phyloP scores from a whole-genome alignment of 2,113 vertebrate species.

The Oreochromis niloticus region DNA sequence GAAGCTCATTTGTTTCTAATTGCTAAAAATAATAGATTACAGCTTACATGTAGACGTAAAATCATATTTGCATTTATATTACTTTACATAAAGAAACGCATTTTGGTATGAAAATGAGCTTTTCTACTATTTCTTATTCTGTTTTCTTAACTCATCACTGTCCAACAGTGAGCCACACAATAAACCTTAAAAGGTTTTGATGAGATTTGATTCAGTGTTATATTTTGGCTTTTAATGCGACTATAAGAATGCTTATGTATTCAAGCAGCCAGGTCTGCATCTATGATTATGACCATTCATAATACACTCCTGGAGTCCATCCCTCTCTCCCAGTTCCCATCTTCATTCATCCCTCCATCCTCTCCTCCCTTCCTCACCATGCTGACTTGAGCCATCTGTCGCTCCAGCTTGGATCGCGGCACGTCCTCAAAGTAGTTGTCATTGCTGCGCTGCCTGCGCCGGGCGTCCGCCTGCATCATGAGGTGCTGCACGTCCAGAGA shows the following conservation, averaged over 20 bases:
- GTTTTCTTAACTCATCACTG: neutral
- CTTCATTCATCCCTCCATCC: slow-evolving; percentile 25
- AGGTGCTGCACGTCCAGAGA: slow-evolving; percentile 99
- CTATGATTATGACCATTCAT: slow-evolving; percentile 23
- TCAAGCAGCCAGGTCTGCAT: neutral
- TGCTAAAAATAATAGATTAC: neutral
- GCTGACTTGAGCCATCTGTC: slow-evolving; percentile 99
- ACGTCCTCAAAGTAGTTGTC: slow-evolving; percentile 99
- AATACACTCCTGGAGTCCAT: neutral
- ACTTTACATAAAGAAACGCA: neutral
- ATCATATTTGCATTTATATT: neutral
- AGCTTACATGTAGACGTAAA: neutral
- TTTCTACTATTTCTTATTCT: neutral
- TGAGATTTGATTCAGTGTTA: neutral
- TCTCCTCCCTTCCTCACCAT: slow-evolving; percentile 70
- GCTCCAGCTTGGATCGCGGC: slow-evolving; percentile 97
- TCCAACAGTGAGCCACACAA: neutral
- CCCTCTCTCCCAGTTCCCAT: neutral
- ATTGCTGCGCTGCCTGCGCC: slow-evolving; percentile 96
- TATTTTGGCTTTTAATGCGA: neutral
- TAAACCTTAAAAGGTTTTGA: neutral
- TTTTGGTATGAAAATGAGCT: neutral
- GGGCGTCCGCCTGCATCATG: slow-evolving; percentile 99
- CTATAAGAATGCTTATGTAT: neutral
- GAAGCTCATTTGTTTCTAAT: neutral